Evolutionary conservation across 2,113 vertebrate species (phyloP).

Genomic region (Sisor rabdophorus): DNA sequence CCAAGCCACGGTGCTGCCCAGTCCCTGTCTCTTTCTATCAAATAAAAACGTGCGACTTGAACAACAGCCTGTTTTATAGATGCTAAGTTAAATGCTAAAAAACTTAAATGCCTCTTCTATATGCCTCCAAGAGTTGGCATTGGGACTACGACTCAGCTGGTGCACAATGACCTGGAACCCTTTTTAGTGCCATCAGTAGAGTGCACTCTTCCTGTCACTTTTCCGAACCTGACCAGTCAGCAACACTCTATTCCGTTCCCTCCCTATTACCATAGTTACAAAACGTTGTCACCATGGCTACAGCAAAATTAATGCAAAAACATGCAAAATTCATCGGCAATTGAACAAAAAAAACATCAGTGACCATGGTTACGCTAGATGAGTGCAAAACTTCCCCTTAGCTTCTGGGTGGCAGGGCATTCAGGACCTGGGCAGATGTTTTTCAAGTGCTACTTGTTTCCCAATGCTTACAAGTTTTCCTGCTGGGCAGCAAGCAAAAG

Average conservation of each 20-base stretch:
- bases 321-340: slow-evolving; percentile 54
- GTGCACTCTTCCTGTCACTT: slow-evolving; percentile 22
- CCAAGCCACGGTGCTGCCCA: too few species aligned
- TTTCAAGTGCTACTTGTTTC: slow-evolving; percentile 47
- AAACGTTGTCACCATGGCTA: slow-evolving; percentile 54
- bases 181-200: slow-evolving; percentile 17
- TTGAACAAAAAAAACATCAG: slow-evolving; percentile 47
- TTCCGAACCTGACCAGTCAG: slow-evolving; percentile 41
- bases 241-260: slow-evolving; percentile 47
- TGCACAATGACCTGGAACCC: slow-evolving; percentile 20
- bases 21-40: too few species aligned
- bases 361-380: slow-evolving; percentile 52
- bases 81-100: too few species aligned
- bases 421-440: slow-evolving; percentile 40
- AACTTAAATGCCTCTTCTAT: too few species aligned
- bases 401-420: slow-evolving; percentile 23
- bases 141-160: neutral
- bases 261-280: slow-evolving; percentile 50
- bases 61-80: too few species aligned
- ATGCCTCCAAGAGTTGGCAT: neutral
- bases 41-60: too few species aligned
- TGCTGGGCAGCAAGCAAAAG: slow-evolving; percentile 47
- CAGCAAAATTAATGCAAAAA: slow-evolving; percentile 52
- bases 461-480: slow-evolving; percentile 51
- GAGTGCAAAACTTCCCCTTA: slow-evolving; percentile 46